These are phyloP conservation scores for Pedionomus torquatus DNA, from an alignment of 2,113 vertebrate species.

Conservation along the genomic window DNA sequence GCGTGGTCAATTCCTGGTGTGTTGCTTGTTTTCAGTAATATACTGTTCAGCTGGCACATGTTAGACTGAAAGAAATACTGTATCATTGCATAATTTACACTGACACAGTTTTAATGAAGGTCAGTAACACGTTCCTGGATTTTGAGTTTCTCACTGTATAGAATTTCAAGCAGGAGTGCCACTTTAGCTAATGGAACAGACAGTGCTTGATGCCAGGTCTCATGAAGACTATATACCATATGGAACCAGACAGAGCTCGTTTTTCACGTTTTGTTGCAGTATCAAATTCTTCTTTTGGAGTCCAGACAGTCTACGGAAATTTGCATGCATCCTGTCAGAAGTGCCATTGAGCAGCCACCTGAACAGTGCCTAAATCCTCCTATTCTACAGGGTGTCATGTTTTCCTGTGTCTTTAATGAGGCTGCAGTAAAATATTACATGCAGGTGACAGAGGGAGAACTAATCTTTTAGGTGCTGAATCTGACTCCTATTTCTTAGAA, in stretches of 20 bases:
- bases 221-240: neutral
- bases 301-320: neutral
- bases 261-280: neutral
- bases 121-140: neutral
- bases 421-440: neutral
- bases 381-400: neutral
- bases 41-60: neutral
- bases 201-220: neutral
- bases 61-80: neutral
- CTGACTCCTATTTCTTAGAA: neutral
- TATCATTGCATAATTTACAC: neutral
- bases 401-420: neutral
- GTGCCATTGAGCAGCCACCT: neutral
- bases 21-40: neutral
- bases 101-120: neutral
- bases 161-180: neutral
- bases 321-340: neutral
- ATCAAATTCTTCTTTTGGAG: neutral
- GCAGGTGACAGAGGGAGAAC: neutral
- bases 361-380: neutral
- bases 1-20: neutral
- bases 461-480: neutral
- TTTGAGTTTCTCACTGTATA: constrained; percentile 13
- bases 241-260: neutral
- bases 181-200: neutral